Evolutionary conservation across 2,113 vertebrate genomes (phyloP).

Genomic region (Eira barbara): DNA sequence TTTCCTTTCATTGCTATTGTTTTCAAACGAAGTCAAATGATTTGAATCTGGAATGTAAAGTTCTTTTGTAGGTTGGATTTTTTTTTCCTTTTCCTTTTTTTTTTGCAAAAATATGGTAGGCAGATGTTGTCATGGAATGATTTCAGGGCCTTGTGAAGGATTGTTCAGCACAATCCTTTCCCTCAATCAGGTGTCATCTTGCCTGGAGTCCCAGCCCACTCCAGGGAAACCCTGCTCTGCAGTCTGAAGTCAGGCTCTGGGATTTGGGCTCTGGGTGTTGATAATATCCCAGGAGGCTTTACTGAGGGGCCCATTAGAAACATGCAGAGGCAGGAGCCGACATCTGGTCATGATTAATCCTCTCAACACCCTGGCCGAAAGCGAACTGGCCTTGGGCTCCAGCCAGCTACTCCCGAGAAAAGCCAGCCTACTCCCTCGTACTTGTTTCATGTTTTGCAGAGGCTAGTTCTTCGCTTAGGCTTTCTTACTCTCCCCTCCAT

Average conservation of each 20-base stretch:
- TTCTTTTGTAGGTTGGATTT: not conserved
- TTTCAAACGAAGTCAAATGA: conserved; percentile 8
- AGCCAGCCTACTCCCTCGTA: not conserved
- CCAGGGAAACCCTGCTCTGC: not conserved
- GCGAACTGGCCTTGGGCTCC: conserved; percentile 10
- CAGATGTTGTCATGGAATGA: not conserved
- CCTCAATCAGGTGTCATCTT: not conserved
- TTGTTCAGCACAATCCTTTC: not conserved
- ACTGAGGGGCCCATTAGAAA: not conserved
- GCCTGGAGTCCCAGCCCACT: not conserved
- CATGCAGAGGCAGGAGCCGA: conserved; percentile 2
- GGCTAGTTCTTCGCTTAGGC: not conserved
- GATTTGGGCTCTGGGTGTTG: conserved; percentile 14
- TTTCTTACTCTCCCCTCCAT: not conserved
- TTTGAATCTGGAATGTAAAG: not conserved
- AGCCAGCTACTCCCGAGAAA: conserved; percentile 47
- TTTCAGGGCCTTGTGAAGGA: not conserved
- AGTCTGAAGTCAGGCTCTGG: not conserved
- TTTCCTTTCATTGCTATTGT: not conserved
- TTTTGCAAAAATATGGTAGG: not conserved
- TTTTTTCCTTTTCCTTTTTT: not conserved
- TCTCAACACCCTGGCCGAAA: conserved; percentile 61
- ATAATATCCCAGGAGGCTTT: conserved; percentile 19
- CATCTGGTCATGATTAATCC: conserved; percentile 65
- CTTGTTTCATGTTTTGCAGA: not conserved